Evolutionary conservation across 2,113 vertebrate species (phyloP).

Genomic region (Propithecus coquereli): DNA sequence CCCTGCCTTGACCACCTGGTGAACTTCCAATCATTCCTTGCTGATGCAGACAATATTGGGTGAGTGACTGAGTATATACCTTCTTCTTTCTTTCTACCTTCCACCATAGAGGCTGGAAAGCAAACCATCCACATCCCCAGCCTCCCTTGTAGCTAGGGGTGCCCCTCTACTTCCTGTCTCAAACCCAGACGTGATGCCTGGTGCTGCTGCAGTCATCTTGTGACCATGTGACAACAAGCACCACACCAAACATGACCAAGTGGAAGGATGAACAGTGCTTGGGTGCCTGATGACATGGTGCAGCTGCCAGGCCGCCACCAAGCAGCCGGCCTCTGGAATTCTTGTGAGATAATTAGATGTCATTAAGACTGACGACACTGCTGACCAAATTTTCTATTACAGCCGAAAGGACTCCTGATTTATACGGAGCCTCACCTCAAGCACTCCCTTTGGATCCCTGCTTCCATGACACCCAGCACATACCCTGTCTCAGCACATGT

Average conservation of each 20-base stretch:
- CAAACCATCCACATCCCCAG: not conserved
- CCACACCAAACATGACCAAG: accelerated
- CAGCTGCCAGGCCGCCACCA: not conserved
- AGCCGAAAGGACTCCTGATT: not conserved
- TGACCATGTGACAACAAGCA: not conserved
- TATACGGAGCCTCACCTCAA: not conserved
- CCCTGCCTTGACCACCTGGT: not conserved
- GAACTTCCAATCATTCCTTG: no score
- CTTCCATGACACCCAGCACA: not conserved
- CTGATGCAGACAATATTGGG: not conserved
- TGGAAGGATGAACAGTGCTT: not conserved
- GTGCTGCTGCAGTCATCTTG: not conserved
- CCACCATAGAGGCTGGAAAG: not conserved
- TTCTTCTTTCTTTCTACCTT: not conserved
- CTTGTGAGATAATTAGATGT: not conserved
- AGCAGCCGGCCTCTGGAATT: not conserved
- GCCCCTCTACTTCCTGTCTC: not conserved
- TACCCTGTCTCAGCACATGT: no score
- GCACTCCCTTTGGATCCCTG: not conserved
- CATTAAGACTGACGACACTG: not conserved
- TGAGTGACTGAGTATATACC: not conserved
- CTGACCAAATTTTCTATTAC: no score
- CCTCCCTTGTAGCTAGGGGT: not conserved
- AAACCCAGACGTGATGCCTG: not conserved
- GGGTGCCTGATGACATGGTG: not conserved